Conservation (phyloP, 2,888 invertebrate species). For the Brachynemurus nebulosus region DNA sequence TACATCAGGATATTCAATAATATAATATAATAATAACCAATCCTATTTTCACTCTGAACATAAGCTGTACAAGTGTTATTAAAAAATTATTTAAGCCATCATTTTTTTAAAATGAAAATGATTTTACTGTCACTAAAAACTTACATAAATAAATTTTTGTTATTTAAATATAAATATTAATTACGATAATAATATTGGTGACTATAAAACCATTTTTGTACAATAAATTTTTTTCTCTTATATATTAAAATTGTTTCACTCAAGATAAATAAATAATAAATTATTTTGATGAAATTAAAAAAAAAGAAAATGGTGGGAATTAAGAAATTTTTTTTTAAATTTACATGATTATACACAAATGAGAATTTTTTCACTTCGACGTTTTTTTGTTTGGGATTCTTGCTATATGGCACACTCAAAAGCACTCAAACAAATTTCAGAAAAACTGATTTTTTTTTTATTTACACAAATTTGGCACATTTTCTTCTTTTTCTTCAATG, state of each 20-base stretch:
- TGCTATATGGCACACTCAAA: too few species aligned
- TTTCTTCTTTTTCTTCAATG: too few species aligned
- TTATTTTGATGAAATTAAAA: too few species aligned
- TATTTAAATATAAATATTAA: neutral
- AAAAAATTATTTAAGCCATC: conserved; percentile 1
- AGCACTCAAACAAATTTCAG: too few species aligned
- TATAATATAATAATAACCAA: conserved; percentile 7
- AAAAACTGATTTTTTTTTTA: too few species aligned
- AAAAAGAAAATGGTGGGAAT: too few species aligned
- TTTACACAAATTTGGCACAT: too few species aligned
- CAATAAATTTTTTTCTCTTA: neutral
- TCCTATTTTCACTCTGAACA: conserved; percentile 9
- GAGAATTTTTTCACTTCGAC: too few species aligned
- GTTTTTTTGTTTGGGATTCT: too few species aligned
- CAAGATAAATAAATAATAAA: too few species aligned
- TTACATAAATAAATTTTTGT: neutral
- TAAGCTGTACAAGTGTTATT: conserved; percentile 11
- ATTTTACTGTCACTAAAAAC: neutral
- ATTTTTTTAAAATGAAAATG: neutral
- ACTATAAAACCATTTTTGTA: neutral
- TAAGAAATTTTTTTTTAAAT: too few species aligned
- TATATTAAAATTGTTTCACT: neutral
- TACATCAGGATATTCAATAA: neutral
- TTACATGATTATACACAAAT: too few species aligned
- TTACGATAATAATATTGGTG: neutral